Percentiles rank a stretch among this genome's conserved stretches.
Evolutionary conservation across 2,113 vertebrate genomes (phyloP).

Genomic region (Limanda limanda): DNA sequence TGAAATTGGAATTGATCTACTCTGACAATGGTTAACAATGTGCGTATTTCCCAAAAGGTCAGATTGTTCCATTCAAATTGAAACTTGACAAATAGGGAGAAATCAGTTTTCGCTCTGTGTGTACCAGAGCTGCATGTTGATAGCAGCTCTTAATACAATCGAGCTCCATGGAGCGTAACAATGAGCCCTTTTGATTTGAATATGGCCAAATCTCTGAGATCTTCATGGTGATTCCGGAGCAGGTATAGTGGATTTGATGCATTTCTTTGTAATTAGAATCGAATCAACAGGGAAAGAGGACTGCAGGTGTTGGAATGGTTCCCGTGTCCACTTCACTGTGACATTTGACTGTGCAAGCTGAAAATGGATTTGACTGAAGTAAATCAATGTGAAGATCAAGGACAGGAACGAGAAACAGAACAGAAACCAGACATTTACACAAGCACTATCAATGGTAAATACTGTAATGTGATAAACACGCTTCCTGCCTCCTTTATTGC

Average conservation of each 20-base stretch:
- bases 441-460: not conserved
- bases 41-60: not conserved
- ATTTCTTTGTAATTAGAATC: not conserved
- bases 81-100: not conserved
- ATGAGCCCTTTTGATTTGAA: not conserved
- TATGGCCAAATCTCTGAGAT: not conserved
- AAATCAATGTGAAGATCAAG: not conserved
- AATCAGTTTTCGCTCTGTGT: not conserved
- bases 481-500: not conserved
- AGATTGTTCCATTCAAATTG: not conserved
- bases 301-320: not conserved
- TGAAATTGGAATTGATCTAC: constrained; percentile 11
- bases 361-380: not conserved
- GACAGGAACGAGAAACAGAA: not conserved
- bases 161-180: not conserved
- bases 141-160: not conserved
- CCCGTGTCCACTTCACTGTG: constrained; percentile 4
- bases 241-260: not conserved
- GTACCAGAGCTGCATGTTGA: not conserved
- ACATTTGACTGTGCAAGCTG: not conserved
- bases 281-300: not conserved
- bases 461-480: not conserved
- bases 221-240: not conserved
- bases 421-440: not conserved
- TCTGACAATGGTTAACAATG: not conserved